Percentiles rank a stretch among this genome's conserved stretches.
Conservation (phyloP, 2,888 invertebrate species). For the Scaeva pyrastri region DNA sequence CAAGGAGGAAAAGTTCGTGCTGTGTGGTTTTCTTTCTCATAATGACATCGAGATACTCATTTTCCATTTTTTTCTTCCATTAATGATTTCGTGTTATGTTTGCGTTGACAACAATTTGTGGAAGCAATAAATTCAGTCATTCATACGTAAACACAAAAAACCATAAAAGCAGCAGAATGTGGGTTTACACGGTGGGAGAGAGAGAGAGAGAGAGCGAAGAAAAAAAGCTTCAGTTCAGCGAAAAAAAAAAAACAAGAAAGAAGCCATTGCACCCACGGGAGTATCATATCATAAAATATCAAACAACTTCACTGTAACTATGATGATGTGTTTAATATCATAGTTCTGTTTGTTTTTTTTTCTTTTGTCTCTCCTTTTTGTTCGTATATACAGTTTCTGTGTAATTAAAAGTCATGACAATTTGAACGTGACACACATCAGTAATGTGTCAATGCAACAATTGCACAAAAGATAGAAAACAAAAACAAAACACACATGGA, state of each 20-base stretch:
- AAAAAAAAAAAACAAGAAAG: neutral
- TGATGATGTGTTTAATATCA: conserved; percentile 32
- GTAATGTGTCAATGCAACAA: conserved; percentile 48
- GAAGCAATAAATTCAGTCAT: conserved; percentile 51
- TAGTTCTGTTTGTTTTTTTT: conserved; percentile 23
- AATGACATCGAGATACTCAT: neutral
- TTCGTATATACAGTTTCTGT: neutral
- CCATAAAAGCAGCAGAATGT: conserved; percentile 36
- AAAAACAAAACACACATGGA: neutral
- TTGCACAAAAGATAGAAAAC: conserved; percentile 11
- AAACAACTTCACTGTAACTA: neutral
- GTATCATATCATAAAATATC: neutral
- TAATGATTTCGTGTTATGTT: conserved; percentile 25
- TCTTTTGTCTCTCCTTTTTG: neutral
- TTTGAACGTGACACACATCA: conserved; percentile 67
- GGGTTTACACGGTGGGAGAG: no score
- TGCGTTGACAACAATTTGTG: conserved; percentile 32
- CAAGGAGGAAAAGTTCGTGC: conserved; percentile 27
- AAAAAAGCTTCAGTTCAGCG: conserved; percentile 17
- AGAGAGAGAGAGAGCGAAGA: no score
- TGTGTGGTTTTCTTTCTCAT: conserved; percentile 55
- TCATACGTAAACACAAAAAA: conserved; percentile 43
- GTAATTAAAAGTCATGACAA: conserved; percentile 75
- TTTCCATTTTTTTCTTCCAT: neutral
- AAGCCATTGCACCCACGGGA: conserved; percentile 65